A percentile compares a stretch with the other conserved stretches of the same genome.
These are phyloP conservation scores for Macquaria ambigua DNA, from an alignment of 2,113 vertebrate species.

Conservation along the genomic window DNA sequence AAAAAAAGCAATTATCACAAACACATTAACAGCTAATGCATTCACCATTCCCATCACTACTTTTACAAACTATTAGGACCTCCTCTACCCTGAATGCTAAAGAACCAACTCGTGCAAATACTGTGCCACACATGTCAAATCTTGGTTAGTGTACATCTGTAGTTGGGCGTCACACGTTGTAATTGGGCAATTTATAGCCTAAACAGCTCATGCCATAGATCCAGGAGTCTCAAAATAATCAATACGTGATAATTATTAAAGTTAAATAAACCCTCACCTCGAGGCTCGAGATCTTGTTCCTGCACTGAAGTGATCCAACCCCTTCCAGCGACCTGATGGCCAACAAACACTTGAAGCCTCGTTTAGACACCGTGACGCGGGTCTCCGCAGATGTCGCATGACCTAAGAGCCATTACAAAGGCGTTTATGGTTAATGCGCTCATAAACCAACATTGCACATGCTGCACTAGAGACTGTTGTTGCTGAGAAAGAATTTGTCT, in stretches of 20 bases:
- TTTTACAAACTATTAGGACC: constrained; percentile 1
- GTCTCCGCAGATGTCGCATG: too few relatives aligned
- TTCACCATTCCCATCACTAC: not conserved
- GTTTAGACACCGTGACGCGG: too few relatives aligned
- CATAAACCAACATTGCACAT: too few relatives aligned
- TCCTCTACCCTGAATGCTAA: not conserved
- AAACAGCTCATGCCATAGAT: not conserved
- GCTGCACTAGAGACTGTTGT: too few relatives aligned
- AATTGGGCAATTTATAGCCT: not conserved
- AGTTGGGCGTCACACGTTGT: not conserved
- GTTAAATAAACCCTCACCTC: not conserved
- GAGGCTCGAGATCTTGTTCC: not conserved
- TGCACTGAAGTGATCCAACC: too few relatives aligned
- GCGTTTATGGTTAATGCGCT: too few relatives aligned
- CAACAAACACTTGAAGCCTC: too few relatives aligned
- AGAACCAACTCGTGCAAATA: not conserved
- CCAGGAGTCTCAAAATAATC: not conserved
- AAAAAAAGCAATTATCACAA: constrained; percentile 17
- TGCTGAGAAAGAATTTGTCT: too few relatives aligned
- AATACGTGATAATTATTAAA: not conserved
- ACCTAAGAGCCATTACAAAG: too few relatives aligned
- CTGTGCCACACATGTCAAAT: not conserved
- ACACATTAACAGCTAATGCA: constrained; percentile 32
- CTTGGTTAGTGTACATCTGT: not conserved
- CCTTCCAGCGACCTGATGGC: too few relatives aligned